Percentiles rank a stretch among this genome's conserved stretches.
Conservation (phyloP, 2,113 vertebrate species). For the Pogonocichla stellata region DNA sequence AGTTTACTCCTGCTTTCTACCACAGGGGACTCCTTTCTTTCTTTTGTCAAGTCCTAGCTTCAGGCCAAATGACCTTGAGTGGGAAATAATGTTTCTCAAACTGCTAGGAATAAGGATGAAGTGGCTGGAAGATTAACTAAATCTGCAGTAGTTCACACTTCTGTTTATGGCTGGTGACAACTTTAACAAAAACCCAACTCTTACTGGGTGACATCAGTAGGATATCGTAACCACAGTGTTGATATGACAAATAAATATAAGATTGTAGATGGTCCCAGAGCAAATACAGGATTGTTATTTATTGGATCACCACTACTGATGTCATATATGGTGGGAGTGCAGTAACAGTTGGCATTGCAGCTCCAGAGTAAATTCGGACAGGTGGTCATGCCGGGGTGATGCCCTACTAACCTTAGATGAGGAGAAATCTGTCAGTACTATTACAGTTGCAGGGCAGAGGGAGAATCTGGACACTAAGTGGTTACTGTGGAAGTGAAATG, state of each 20-base stretch:
- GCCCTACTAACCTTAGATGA: not conserved
- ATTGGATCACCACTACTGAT: not conserved
- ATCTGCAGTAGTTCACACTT: not conserved
- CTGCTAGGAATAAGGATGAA: not conserved
- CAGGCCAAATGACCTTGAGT: not conserved
- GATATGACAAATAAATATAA: constrained; percentile 26
- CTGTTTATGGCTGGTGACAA: constrained; percentile 40
- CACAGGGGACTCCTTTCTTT: not conserved
- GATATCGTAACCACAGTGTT: not conserved
- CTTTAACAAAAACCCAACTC: not conserved
- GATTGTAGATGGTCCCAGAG: not conserved
- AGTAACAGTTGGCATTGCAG: not conserved
- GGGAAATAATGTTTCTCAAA: constrained; percentile 34
- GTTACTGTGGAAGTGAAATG: not conserved
- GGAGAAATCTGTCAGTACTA: not conserved
- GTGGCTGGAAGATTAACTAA: constrained; percentile 33
- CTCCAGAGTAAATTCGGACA: not conserved
- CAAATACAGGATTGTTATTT: not conserved
- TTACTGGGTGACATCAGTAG: constrained; percentile 13
- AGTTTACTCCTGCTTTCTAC: not conserved
- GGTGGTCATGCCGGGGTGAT: not conserved
- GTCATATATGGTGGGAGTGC: not conserved
- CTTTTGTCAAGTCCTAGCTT: not conserved
- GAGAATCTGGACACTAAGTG: not conserved
- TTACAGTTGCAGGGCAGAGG: not conserved